Conservation (phyloP, 2,888 invertebrate genomes). For the Entomobrya proxima region DNA sequence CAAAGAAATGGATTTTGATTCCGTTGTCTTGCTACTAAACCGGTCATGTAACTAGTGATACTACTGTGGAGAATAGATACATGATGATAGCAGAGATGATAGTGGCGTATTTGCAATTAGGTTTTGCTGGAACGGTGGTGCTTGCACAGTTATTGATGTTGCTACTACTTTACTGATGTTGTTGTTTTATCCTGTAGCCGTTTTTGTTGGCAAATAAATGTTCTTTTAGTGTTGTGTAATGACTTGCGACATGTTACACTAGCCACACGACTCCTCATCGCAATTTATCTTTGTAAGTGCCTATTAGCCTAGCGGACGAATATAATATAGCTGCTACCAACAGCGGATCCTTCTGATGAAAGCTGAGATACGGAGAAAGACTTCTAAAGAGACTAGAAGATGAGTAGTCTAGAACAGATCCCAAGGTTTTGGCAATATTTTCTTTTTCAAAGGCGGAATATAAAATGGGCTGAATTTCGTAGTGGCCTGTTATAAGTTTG, state of each 20-base stretch:
- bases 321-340: neutral
- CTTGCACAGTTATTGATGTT: neutral
- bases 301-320: conserved; percentile 44
- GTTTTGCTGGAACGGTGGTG: neutral
- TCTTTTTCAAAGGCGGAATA: too few relatives aligned
- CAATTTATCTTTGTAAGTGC: conserved; percentile 67
- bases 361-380: neutral
- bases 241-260: conserved; percentile 66
- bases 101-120: conserved; percentile 19
- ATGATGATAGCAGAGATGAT: neutral
- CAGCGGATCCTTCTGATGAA: neutral
- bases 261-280: conserved; percentile 54
- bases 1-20: neutral
- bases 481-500: too few relatives aligned
- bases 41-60: too few relatives aligned
- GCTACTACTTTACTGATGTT: neutral
- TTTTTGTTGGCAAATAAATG: conserved; percentile 34
- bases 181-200: neutral
- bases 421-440: too few relatives aligned
- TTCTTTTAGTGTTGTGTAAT: conserved; percentile 65
- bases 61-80: neutral
- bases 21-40: neutral
- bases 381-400: neutral
- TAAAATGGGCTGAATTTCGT: too few relatives aligned
- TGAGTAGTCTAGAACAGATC: too few relatives aligned